These are phyloP conservation scores for Tenualosa ilisha DNA, from an alignment of 2,797 vertebrate genomes.

Conservation along the genomic window DNA sequence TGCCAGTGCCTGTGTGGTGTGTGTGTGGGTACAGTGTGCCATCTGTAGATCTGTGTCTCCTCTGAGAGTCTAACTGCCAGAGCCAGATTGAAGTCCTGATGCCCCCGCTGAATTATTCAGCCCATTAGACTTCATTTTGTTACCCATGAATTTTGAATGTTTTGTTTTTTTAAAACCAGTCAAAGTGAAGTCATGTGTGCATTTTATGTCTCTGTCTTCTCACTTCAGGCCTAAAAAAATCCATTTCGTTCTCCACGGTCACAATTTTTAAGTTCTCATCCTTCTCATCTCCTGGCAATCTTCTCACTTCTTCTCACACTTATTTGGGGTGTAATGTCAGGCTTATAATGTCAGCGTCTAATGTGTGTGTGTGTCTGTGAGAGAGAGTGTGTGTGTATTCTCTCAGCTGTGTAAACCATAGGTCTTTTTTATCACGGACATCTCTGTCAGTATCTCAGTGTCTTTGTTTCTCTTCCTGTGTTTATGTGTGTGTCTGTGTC, in stretches of 20 bases:
- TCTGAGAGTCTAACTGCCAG: not conserved
- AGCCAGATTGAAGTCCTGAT: not conserved
- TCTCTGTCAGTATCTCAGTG: not conserved
- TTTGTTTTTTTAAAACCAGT: not conserved
- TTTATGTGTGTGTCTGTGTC: not conserved
- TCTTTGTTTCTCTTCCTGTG: not conserved
- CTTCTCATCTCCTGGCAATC: not conserved
- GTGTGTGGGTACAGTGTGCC: not conserved
- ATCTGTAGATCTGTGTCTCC: not conserved
- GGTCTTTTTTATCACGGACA: not conserved
- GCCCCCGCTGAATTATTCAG: not conserved
- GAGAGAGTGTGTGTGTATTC: not conserved
- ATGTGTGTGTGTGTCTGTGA: not conserved
- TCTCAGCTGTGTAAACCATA: not conserved
- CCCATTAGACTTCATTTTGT: not conserved
- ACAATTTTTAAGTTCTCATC: not conserved
- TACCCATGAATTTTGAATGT: not conserved
- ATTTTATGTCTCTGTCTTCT: not conserved
- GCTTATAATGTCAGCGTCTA: not conserved
- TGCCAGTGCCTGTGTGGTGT: not conserved
- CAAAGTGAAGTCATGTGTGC: not conserved
- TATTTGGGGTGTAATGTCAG: conserved; percentile 10
- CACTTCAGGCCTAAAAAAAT: not conserved
- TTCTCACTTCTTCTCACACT: conserved; percentile 1
- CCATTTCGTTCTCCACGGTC: not conserved